Percentiles rank a stretch among this genome's conserved stretches.
Conservation (phyloP, 2,888 invertebrate genomes). For the Ganaspis brasiliensis region DNA sequence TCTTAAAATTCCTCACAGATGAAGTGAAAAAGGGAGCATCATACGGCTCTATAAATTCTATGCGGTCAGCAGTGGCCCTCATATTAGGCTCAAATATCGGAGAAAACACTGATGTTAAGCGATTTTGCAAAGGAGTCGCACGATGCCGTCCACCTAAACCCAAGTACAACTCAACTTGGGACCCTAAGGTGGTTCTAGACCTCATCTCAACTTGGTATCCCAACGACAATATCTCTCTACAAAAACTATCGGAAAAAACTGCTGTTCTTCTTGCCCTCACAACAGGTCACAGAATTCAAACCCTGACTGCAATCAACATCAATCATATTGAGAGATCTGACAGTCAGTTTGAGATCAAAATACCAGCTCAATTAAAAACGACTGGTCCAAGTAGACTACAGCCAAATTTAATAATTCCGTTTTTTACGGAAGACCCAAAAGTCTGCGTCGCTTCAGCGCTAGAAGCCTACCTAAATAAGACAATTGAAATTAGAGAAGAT, state of each 20-base stretch:
- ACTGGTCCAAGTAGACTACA: conserved; percentile 46
- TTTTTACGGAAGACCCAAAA: not conserved
- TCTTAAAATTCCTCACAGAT: conserved; percentile 24
- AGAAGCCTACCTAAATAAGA: conserved; percentile 25
- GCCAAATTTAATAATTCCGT: conserved; percentile 41
- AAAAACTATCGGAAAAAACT: not conserved
- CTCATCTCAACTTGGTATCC: not conserved
- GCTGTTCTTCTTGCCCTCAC: conserved; percentile 38
- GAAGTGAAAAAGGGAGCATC: conserved; percentile 6
- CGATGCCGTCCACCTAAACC: conserved; percentile 60
- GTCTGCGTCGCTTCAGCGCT: conserved; percentile 8
- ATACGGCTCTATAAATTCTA: conserved; percentile 6
- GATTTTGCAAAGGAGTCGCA: conserved; percentile 48
- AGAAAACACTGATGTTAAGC: conserved; percentile 8
- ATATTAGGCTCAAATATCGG: not conserved
- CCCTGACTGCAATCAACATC: conserved; percentile 47
- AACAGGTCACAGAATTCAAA: conserved; percentile 49
- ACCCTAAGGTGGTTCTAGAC: conserved; percentile 57
- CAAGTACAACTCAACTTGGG: conserved; percentile 64
- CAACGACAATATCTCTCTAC: not conserved
- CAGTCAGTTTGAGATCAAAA: too few species aligned
- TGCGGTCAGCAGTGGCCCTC: conserved; percentile 26
- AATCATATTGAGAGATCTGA: not conserved
- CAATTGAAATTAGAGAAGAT: not conserved
- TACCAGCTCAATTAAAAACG: conserved; percentile 50